These are phyloP conservation scores for Allochrocebus solatus DNA, from an alignment of 2,797 vertebrate genomes.

Conservation along the genomic window DNA sequence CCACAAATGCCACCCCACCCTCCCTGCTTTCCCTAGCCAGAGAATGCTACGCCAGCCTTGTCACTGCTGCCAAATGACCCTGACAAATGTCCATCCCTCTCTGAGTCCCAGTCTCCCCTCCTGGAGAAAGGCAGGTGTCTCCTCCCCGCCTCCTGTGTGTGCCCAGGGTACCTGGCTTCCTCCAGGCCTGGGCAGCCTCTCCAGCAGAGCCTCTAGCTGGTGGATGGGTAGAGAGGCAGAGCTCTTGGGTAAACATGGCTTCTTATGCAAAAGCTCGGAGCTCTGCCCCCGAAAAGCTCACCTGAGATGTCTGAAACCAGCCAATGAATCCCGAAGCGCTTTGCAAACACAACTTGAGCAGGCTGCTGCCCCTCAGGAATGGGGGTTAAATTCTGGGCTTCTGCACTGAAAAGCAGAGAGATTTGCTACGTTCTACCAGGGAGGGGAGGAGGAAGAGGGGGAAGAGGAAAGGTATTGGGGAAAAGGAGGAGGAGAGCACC, in stretches of 20 bases:
- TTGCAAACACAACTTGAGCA: conserved; percentile 43
- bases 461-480: background rate
- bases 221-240: accelerated
- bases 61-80: accelerated
- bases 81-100: accelerated
- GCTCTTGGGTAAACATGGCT: background rate
- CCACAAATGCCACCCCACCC: too few relatives aligned
- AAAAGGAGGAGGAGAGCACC: too few relatives aligned
- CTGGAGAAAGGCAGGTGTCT: background rate
- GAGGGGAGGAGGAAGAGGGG: background rate
- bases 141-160: accelerated
- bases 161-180: accelerated
- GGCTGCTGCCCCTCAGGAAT: background rate
- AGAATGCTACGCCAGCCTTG: background rate
- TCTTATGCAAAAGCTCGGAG: background rate
- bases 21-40: background rate
- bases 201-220: background rate
- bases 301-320: background rate
- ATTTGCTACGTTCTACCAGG: background rate
- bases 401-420: background rate
- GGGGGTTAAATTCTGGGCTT: conserved; percentile 53
- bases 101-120: background rate
- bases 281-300: background rate
- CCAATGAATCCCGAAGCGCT: background rate
- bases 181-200: background rate